These are phyloP conservation scores for Limnephilus lunatus DNA, from an alignment of 2,888 invertebrate genomes.

Conservation along the genomic window DNA sequence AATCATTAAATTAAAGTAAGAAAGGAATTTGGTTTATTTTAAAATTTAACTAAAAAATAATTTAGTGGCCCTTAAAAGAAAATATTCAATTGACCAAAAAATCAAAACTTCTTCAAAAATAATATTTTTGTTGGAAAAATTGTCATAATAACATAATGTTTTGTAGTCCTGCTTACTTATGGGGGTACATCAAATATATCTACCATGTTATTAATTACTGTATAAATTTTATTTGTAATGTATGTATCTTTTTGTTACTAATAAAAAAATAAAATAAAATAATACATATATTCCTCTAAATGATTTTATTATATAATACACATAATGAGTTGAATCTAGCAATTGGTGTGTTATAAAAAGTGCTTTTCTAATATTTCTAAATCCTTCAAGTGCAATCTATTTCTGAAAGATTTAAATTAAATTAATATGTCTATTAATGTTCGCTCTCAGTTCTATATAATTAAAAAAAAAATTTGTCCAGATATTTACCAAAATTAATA, in stretches of 20 bases:
- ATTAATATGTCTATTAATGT: background rate
- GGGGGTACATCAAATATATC: too few species aligned
- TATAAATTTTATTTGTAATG: too few species aligned
- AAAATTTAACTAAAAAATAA: too few species aligned
- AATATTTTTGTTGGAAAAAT: background rate
- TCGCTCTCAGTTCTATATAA: background rate
- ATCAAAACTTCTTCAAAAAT: background rate
- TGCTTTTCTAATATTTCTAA: background rate
- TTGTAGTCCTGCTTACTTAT: too few species aligned
- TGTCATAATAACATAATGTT: background rate
- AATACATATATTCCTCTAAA: too few species aligned
- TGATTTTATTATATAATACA: background rate
- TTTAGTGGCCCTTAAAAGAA: too few species aligned
- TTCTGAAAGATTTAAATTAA: background rate
- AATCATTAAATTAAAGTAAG: too few species aligned
- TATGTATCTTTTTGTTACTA: too few species aligned
- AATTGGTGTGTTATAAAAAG: background rate
- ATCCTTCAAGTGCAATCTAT: slow-evolving; percentile 17
- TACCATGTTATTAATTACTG: too few species aligned
- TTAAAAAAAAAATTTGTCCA: background rate
- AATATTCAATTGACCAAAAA: background rate
- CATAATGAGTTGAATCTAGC: background rate
- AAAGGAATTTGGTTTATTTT: too few species aligned
- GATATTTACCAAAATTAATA: background rate
- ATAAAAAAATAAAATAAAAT: too few species aligned